A percentile compares a stretch with the other conserved stretches of the same genome.
phyloP scores from a whole-genome alignment of 2,113 vertebrate species.

The Noturus placidus region DNA sequence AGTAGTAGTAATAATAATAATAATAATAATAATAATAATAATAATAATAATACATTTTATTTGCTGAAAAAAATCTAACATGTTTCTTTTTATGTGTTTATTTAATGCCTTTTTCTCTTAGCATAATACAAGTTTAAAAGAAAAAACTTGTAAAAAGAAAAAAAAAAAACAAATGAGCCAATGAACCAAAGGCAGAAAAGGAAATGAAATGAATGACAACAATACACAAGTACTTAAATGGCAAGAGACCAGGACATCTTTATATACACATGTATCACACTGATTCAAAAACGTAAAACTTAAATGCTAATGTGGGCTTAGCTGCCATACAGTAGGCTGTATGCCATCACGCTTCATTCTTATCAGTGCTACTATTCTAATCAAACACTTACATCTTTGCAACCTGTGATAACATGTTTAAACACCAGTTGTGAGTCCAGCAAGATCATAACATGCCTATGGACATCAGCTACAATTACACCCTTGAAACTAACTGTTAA shows the following conservation, averaged over 20 bases:
- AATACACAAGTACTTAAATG: background rate
- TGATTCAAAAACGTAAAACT: constrained; percentile 1
- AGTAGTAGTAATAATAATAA: too few species aligned
- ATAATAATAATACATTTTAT: too few species aligned
- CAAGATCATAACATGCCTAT: background rate
- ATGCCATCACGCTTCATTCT: background rate
- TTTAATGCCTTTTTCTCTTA: constrained; percentile 35
- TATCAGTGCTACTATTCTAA: constrained; percentile 6
- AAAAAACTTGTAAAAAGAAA: background rate
- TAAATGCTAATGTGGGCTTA: constrained; percentile 1
- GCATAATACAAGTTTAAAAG: constrained; percentile 11
- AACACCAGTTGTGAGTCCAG: background rate
- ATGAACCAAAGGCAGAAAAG: constrained; percentile 16
- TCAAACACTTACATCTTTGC: background rate
- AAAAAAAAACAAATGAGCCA: background rate
- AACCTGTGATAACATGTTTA: constrained; percentile 11
- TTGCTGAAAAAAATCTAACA: too few species aligned
- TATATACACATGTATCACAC: constrained; percentile 9
- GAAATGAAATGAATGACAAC: background rate
- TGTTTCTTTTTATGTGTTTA: constrained; percentile 22
- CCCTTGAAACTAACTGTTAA: constrained; percentile 6
- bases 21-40: too few species aligned
- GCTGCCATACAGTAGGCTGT: background rate
- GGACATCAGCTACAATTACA: constrained; percentile 19
- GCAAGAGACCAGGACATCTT: background rate